Conservation (phyloP, 2,113 vertebrate genomes). For the Prolemur simus region DNA sequence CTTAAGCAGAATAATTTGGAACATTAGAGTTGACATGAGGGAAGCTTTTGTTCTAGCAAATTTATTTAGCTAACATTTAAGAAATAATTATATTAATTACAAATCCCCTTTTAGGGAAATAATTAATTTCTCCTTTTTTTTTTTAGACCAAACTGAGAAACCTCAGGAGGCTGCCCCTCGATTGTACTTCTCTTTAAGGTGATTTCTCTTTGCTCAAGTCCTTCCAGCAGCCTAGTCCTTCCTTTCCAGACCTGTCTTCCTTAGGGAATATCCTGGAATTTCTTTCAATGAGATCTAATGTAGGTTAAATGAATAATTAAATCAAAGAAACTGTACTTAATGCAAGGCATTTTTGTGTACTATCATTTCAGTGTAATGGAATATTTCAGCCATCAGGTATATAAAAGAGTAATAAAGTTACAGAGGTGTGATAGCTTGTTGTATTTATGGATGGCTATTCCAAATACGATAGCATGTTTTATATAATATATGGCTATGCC, state of each 20-base stretch:
- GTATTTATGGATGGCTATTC: constrained; percentile 24
- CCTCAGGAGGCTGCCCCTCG: neutral
- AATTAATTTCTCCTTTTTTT: neutral
- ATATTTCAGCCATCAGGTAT: neutral
- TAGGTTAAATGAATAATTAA: constrained; percentile 35
- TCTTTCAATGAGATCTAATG: constrained; percentile 47
- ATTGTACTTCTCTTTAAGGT: neutral
- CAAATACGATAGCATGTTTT: constrained; percentile 20
- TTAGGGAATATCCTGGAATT: neutral
- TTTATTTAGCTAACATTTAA: neutral
- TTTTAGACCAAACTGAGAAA: neutral
- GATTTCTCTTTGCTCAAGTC: neutral
- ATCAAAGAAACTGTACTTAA: constrained; percentile 48
- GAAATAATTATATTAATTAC: neutral
- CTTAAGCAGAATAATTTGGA: neutral
- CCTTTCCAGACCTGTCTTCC: neutral
- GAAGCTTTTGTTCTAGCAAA: neutral
- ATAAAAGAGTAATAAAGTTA: constrained; percentile 39
- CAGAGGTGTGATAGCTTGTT: constrained; percentile 37
- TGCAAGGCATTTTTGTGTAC: constrained; percentile 19
- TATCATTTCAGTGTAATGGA: constrained; percentile 61
- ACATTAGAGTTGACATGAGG: neutral
- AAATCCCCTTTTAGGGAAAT: neutral
- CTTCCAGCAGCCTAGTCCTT: neutral
- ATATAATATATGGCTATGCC: constrained; percentile 48